Conservation (phyloP, 2,888 invertebrate species). For the Andrena bucephala region DNA sequence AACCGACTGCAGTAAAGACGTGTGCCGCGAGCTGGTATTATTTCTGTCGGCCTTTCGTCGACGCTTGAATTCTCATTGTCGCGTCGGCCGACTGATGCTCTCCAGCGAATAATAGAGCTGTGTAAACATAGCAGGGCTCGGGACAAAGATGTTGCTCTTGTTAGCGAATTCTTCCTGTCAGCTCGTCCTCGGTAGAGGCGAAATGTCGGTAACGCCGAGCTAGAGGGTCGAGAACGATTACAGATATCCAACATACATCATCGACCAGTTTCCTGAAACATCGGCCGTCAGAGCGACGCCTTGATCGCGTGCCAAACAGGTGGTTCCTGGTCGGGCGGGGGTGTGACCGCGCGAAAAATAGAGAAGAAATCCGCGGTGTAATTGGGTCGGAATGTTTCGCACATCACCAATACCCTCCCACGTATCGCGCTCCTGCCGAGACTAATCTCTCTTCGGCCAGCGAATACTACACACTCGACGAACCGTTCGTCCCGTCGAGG, state of each 20-base stretch:
- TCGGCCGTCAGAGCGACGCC: slow-evolving; percentile 34
- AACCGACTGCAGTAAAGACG: background rate
- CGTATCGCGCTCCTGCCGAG: slow-evolving; percentile 44
- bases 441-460: background rate
- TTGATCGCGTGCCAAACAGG: slow-evolving; percentile 83
- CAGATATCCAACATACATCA: background rate
- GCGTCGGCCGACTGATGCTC: slow-evolving; percentile 12
- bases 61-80: slow-evolving; percentile 22
- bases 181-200: background rate
- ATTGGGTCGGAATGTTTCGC: slow-evolving; percentile 66
- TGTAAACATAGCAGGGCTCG: slow-evolving; percentile 3
- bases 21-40: slow-evolving; percentile 1
- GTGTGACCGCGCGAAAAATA: slow-evolving; percentile 69
- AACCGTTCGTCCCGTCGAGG: slow-evolving; percentile 2
- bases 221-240: background rate
- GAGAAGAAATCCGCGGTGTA: slow-evolving; percentile 67
- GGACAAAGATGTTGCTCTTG: no score
- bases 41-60: slow-evolving; percentile 18
- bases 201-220: background rate
- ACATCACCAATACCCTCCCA: slow-evolving; percentile 73
- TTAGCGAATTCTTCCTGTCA: no score
- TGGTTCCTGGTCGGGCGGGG: slow-evolving; percentile 76
- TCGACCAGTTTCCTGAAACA: slow-evolving; percentile 35
- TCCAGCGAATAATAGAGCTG: slow-evolving; percentile 4
- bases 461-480: background rate